Evolutionary conservation across 1,140 invertebrate species (phyloP).

Genomic region (Diachasmimorpha longicaudata): DNA sequence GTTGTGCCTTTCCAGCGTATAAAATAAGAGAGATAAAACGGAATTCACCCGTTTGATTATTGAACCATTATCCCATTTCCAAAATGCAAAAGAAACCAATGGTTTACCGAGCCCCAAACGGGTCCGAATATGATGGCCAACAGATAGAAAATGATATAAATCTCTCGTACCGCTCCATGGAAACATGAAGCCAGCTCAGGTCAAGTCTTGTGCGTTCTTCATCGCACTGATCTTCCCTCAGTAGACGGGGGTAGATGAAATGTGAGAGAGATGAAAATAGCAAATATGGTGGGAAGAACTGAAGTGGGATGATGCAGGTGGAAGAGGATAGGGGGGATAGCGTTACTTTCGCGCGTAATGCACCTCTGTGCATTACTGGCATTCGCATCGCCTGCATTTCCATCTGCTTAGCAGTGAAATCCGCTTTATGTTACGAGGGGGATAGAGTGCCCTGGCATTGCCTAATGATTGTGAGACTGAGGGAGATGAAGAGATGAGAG

Average conservation of each 20-base stretch:
- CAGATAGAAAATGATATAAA: too few relatives aligned
- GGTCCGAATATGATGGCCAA: too few relatives aligned
- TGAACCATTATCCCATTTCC: too few relatives aligned
- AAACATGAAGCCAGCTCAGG: neutral
- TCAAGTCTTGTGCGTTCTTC: neutral
- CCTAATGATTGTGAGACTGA: slow-evolving; percentile 45
- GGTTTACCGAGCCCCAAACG: too few relatives aligned
- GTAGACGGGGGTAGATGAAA: neutral
- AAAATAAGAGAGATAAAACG: too few relatives aligned
- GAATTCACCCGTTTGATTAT: too few relatives aligned
- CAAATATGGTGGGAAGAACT: neutral
- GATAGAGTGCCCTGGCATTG: slow-evolving; percentile 41
- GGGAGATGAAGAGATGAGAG: slow-evolving; percentile 5
- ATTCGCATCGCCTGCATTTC: slow-evolving; percentile 52
- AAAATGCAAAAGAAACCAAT: too few relatives aligned
- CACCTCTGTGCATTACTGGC: slow-evolving; percentile 44
- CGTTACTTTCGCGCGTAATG: slow-evolving; percentile 26
- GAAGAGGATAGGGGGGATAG: neutral
- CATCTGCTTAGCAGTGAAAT: slow-evolving; percentile 58
- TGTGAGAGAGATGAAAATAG: neutral
- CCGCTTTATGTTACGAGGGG: slow-evolving; percentile 55
- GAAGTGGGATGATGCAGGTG: neutral
- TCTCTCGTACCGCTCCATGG: neutral
- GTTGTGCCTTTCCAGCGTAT: too few relatives aligned
- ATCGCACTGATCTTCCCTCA: neutral